Evolutionary conservation across 2,797 vertebrate genomes (phyloP), one percentile per base, ranked within the genome.

Genomic region (Clarias platycephalus): DNA sequence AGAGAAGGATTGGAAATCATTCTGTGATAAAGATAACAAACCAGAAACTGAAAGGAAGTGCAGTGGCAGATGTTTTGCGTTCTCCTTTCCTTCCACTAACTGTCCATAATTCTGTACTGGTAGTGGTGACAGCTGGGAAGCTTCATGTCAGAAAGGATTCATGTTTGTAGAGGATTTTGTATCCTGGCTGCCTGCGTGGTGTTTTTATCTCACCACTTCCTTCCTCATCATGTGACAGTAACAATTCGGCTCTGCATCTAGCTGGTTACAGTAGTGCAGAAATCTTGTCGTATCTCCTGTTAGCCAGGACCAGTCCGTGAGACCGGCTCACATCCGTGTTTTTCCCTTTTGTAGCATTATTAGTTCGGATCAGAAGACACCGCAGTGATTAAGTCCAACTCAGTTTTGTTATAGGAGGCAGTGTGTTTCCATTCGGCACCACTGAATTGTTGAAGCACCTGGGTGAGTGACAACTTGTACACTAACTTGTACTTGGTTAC

Each of bases 171-270:
- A 75, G 31, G 74, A 81, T 78, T 81, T 88, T 80, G 34, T 84
- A 78, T 83, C 78, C 66, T 67, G 22, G 57, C 58, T 80, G 68
- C 20, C 53, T 80, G 16, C 78, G 31, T 68, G 80, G 75, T 78
- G 70, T 68, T 74, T 85, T 82, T n/a, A 86, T 89, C 86, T 86
- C 90, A 93, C 93, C 94, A 93, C 94, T 93, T 94, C 94, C 94
- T 94, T 92, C 92, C 92, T 89, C 85, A 57, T 80, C 83, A 72
- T 72, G 79, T 71, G 74, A 88, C 53, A 4, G 74, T 71, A 85
- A 86, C 37, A 40, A 66, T 80, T 66, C 60, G 66, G 28, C 76
- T 72, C 31, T 84, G 81, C 80, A 86, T 77, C 49, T 84, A 31
- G 79, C 70, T 80, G 67, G 70, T 80, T 83, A 13, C 16, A 18